Percentiles rank a stretch among this genome's conserved stretches.
phyloP scores from a whole-genome alignment of 2,888 invertebrate species.

The Sinhomidia bicolor region DNA sequence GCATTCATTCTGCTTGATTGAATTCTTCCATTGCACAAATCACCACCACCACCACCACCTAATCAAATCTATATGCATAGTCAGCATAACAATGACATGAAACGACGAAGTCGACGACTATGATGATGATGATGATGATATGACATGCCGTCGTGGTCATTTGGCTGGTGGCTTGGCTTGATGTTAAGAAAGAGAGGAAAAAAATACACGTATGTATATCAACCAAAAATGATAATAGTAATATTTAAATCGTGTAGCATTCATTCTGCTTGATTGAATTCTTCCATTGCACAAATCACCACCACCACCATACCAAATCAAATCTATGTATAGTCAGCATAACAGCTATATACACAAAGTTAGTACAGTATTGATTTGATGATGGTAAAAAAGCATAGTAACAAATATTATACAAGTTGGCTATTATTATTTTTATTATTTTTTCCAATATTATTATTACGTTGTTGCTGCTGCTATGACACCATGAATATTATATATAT shows the following conservation, averaged over 20 bases:
- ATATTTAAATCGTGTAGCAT: constrained; percentile 48
- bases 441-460: not conserved
- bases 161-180: not conserved
- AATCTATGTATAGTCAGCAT: too few relatives aligned
- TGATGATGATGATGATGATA: not conserved
- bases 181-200: not conserved
- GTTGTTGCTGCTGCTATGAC: constrained; percentile 28
- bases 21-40: constrained; percentile 10
- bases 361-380: not conserved
- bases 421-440: not conserved
- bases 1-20: constrained; percentile 47
- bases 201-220: not conserved
- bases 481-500: constrained; percentile 6
- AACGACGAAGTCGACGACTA: constrained; percentile 7
- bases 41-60: not conserved
- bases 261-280: constrained; percentile 47
- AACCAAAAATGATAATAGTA: constrained; percentile 25
- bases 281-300: not conserved
- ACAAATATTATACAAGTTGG: not conserved
- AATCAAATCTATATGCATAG: too few relatives aligned
- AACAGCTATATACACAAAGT: too few relatives aligned
- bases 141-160: constrained; percentile 8
- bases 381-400: not conserved
- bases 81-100: constrained; percentile 42
- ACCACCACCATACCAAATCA: not conserved